These are phyloP conservation scores for Setophaga coronata DNA, from an alignment of 2,113 vertebrate species.

Conservation along the genomic window DNA sequence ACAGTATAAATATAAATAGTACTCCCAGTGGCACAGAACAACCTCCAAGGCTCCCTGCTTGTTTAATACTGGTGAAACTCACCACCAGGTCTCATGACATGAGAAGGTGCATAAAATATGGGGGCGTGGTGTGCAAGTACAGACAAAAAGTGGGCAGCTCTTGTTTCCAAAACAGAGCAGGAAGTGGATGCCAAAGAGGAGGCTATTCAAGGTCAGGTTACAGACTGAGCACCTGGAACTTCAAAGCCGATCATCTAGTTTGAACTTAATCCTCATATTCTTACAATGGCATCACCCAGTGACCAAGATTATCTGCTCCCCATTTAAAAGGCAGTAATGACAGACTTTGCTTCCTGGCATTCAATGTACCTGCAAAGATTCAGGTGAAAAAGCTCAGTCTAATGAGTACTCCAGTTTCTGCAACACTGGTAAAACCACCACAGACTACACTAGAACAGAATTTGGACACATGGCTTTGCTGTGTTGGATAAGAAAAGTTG, in stretches of 20 bases:
- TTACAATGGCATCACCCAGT: neutral
- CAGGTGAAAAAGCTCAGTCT: neutral
- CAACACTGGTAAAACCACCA: neutral
- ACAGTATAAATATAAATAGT: neutral
- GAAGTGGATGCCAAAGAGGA: neutral
- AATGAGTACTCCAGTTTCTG: neutral
- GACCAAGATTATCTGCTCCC: neutral
- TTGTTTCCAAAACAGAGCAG: neutral
- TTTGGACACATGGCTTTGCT: neutral
- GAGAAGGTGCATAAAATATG: accelerated
- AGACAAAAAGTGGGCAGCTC: neutral
- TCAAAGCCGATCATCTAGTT: neutral
- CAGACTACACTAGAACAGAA: neutral
- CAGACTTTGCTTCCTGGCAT: neutral
- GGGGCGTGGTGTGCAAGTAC: neutral
- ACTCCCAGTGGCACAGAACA: neutral
- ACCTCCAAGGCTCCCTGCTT: neutral
- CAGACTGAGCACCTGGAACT: neutral
- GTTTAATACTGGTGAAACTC: neutral
- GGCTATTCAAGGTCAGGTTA: neutral
- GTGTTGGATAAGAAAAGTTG: neutral
- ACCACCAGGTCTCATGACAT: neutral
- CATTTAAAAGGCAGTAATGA: neutral
- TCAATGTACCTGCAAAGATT: neutral
- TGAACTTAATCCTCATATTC: neutral